These are phyloP conservation scores for Paragorgia papillata DNA, from an alignment of 92 coral and sea anemone genomes.

Conservation along the genomic window DNA sequence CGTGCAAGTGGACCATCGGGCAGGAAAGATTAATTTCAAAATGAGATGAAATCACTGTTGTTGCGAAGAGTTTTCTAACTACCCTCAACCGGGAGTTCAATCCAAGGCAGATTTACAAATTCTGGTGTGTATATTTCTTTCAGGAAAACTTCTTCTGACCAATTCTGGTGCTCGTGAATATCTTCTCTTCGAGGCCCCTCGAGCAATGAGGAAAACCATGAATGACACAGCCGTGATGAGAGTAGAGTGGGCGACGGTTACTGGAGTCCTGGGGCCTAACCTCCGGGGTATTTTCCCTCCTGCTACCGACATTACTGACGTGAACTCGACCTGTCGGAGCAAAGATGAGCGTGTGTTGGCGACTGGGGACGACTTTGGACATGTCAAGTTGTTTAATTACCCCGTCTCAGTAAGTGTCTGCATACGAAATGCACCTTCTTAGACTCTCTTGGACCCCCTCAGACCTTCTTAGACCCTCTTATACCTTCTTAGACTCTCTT, in stretches of 20 bases:
- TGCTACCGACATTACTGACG: slow-evolving; percentile 92
- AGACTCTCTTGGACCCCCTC: too few relatives aligned
- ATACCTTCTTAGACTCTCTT: too few relatives aligned
- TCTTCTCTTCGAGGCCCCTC: slow-evolving; percentile 85
- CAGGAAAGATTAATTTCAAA: too few relatives aligned
- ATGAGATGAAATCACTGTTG: too few relatives aligned
- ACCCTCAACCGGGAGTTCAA: too few relatives aligned
- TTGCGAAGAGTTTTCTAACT: too few relatives aligned
- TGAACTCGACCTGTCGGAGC: slow-evolving; percentile 90
- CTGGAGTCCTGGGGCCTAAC: slow-evolving; percentile 97
- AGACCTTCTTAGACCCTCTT: too few relatives aligned
- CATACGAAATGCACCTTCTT: background rate
- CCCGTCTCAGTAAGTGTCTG: slow-evolving; percentile 75
- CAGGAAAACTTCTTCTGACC: slow-evolving; percentile 94
- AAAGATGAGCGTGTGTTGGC: slow-evolving; percentile 82
- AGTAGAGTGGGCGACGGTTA: slow-evolving; percentile 89
- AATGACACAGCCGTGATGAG: slow-evolving; percentile 80
- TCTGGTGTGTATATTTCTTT: background rate
- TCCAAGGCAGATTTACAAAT: too few relatives aligned
- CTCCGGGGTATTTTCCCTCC: slow-evolving; percentile 94
- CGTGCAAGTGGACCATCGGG: too few relatives aligned
- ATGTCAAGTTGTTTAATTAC: slow-evolving; percentile 88
- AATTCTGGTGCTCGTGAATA: slow-evolving; percentile 99
- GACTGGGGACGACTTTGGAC: slow-evolving; percentile 98
- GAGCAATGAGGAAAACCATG: slow-evolving; percentile 86